Evolutionary conservation across 2,797 vertebrate genomes (phyloP).

Genomic region (Threskiornis aethiopicus): DNA sequence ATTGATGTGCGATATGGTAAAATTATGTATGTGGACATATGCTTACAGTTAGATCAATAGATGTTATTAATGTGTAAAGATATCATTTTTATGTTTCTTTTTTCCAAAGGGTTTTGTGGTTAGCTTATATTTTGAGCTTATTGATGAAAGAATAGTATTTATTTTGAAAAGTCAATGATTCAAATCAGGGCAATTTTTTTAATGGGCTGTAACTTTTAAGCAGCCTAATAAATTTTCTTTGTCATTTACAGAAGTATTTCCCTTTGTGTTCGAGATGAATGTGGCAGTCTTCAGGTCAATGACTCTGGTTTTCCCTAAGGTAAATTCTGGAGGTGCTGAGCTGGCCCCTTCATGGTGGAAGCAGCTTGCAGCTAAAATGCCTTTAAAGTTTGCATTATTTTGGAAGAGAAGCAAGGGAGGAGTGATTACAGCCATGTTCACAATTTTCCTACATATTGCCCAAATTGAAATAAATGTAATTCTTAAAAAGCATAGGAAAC

Average conservation of each 20-base stretch:
- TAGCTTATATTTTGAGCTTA: conserved; percentile 50
- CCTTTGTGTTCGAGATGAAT: neutral
- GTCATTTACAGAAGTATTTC: conserved; percentile 33
- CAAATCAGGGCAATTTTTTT: conserved; percentile 49
- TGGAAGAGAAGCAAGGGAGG: neutral
- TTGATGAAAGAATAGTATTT: conserved; percentile 63
- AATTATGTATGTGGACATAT: conserved; percentile 23
- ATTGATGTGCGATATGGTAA: conserved; percentile 16
- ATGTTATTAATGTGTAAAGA: conserved; percentile 60
- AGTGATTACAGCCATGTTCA: neutral
- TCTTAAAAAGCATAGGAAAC: neutral
- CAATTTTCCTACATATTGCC: neutral
- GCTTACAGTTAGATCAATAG: conserved; percentile 58
- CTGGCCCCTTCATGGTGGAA: neutral
- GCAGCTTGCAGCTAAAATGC: neutral
- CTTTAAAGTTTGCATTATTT: neutral
- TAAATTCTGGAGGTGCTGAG: conserved; percentile 17
- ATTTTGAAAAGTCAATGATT: conserved; percentile 62
- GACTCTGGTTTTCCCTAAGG: neutral
- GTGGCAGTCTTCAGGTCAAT: conserved; percentile 15
- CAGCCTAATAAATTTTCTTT: conserved; percentile 16
- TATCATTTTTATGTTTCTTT: conserved; percentile 54
- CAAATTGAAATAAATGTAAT: neutral
- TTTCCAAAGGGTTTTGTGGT: conserved; percentile 50
- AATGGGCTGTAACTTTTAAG: conserved; percentile 39